Evolutionary conservation across 1,140 invertebrate genomes (phyloP).

Genomic region (Linepithema humile): DNA sequence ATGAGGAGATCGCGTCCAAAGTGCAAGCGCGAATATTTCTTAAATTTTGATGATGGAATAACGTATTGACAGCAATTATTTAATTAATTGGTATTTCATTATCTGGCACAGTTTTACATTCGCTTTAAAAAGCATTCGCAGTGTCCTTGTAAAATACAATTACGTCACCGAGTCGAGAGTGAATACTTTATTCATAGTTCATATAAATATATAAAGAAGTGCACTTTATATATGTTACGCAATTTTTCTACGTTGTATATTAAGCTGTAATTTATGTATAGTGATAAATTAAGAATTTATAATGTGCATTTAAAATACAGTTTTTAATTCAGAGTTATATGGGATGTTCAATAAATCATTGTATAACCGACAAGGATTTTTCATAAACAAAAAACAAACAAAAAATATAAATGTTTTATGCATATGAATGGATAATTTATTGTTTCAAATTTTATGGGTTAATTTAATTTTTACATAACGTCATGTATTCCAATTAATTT

Average conservation of each 20-base stretch:
- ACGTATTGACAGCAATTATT: neutral
- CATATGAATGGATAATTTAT: neutral
- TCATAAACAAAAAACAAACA: too few relatives aligned
- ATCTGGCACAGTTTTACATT: neutral
- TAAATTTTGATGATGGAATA: constrained; percentile 24
- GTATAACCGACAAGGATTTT: too few relatives aligned
- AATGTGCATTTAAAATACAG: too few relatives aligned
- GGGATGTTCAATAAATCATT: too few relatives aligned
- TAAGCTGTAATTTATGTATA: too few relatives aligned
- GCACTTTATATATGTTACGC: too few relatives aligned
- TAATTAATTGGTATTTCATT: neutral
- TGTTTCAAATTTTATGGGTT: neutral
- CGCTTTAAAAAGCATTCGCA: constrained; percentile 16
- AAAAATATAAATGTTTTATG: too few relatives aligned
- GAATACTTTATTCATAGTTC: neutral
- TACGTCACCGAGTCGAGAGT: neutral
- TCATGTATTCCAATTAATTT: too few relatives aligned
- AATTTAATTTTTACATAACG: neutral
- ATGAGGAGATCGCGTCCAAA: neutral
- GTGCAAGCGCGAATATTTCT: neutral
- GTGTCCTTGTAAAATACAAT: neutral
- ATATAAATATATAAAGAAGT: neutral
- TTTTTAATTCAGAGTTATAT: too few relatives aligned
- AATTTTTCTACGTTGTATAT: too few relatives aligned
- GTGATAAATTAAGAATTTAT: too few relatives aligned